Percentiles rank a stretch among this genome's conserved stretches.
Evolutionary conservation across 2,113 vertebrate genomes (phyloP).

Genomic region (Pelvicachromis taeniatus): DNA sequence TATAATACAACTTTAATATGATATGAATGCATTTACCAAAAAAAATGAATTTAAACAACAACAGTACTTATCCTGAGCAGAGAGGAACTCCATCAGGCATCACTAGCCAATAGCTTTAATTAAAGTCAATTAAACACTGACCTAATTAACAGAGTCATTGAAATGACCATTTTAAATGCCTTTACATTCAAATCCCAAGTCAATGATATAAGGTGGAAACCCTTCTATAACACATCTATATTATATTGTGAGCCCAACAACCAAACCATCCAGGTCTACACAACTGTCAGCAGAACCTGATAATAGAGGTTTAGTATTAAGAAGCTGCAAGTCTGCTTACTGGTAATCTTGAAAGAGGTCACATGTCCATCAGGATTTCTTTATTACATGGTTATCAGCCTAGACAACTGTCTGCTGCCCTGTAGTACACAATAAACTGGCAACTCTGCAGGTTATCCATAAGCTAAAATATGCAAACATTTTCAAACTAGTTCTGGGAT

Average conservation of each 20-base stretch:
- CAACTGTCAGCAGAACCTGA: neutral
- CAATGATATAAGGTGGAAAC: neutral
- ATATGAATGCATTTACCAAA: neutral
- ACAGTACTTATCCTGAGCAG: neutral
- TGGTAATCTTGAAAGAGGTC: neutral
- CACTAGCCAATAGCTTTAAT: neutral
- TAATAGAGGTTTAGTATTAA: neutral
- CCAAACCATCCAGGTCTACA: neutral
- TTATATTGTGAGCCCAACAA: neutral
- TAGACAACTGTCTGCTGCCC: neutral
- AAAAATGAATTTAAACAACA: neutral
- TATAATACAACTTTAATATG: neutral
- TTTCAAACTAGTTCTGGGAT: neutral
- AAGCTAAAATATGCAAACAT: neutral
- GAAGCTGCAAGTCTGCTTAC: neutral
- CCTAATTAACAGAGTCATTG: neutral
- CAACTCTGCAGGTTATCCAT: neutral
- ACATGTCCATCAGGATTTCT: neutral
- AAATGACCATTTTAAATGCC: neutral
- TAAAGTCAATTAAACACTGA: neutral
- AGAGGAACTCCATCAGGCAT: neutral
- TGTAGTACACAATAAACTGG: neutral
- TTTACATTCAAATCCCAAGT: neutral
- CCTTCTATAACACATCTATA: neutral
- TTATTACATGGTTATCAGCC: neutral